Base-by-base conservation (phyloP, 2,888 invertebrate genomes). In the Neoascia interrupta region DNA sequence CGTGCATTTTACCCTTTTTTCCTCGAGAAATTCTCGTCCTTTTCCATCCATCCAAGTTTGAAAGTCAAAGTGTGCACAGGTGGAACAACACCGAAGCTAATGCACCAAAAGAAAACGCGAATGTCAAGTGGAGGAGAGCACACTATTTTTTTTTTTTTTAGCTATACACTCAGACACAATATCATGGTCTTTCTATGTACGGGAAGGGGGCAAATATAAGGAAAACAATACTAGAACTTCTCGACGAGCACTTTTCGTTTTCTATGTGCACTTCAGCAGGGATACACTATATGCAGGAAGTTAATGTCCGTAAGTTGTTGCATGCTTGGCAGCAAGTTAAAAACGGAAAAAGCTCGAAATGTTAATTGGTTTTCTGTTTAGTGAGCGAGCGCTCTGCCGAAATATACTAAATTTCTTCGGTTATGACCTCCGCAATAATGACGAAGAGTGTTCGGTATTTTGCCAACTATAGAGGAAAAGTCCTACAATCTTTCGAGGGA, bases 221-320 rank as follows among this genome's bases (percentile, higher is more conserved):
- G n/a, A n/a, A n/a, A n/a, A n/a, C n/a, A n/a, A n/a, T n/a, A n/a
- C n/a, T n/a, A n/a, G n/a, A n/a, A n/a, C n/a, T n/a, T n/a, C n/a
- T n/a, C n/a, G n/a, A n/a, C n/a, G 19, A 19, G 16, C 16, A 26
- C 61, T 56, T 36, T 23, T 19, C 31, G 31, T 21, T 54, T 37
- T 47, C 43, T 39, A 54, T 74, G 53, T 51, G 43, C 49, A 21
- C 51, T 18, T 41, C 58, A 26, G 39, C 45, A 54, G 41, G 72
- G 76, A 60, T 74, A 60, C 72, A 56, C 73, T 8, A 31, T 47
- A 47, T 64, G 60, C 72, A 72, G 76, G 72, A 76, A 72, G 72
- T 76, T 72, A 76, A 76, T 76, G 76, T 64, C 47, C 76, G 70
- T 70, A 72, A 76, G 76, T 76, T 76, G 76, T 72, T 76, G 76